A percentile compares a stretch with the other conserved stretches of the same genome.
Conservation (phyloP, 2,888 invertebrate genomes). For the Caenorhabditis zanzibari region DNA sequence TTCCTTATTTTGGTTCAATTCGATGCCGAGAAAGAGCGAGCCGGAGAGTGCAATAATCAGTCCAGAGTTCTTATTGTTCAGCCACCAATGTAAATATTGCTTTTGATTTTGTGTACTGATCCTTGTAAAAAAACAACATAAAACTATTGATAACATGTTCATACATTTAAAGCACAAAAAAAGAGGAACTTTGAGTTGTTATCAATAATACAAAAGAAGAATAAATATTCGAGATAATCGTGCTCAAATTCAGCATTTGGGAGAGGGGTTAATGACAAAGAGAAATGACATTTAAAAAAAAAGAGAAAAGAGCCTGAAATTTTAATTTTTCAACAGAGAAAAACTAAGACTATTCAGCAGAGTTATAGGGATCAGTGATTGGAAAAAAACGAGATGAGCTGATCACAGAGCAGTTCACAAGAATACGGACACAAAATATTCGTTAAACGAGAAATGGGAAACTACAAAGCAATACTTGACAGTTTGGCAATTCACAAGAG, state of each 20-base stretch:
- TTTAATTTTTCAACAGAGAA: neutral
- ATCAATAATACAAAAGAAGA: neutral
- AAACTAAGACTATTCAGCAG: conserved; percentile 3
- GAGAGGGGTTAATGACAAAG: conserved; percentile 5
- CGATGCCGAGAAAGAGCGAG: conserved; percentile 61
- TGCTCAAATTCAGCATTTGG: neutral
- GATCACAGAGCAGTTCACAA: conserved; percentile 51
- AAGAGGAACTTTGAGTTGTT: neutral
- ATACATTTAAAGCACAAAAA: conserved; percentile 1
- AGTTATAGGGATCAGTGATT: neutral
- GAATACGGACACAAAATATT: neutral
- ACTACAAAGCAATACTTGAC: conserved; percentile 26
- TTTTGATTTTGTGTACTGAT: neutral
- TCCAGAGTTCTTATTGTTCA: conserved; percentile 59
- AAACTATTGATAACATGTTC: conserved; percentile 1
- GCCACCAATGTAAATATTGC: conserved; percentile 34
- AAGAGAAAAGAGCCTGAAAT: neutral
- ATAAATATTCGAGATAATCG: conserved; percentile 36
- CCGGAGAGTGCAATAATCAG: conserved; percentile 56
- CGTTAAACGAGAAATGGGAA: neutral
- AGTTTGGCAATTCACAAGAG: conserved; percentile 25
- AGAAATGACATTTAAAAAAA: too few species aligned
- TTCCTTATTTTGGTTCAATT: conserved; percentile 73
- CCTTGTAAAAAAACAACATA: neutral
- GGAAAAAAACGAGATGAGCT: conserved; percentile 14